Percentiles rank a stretch among this genome's conserved stretches.
Conservation (phyloP, 2,797 vertebrate species). For the Harpagifer antarcticus region DNA sequence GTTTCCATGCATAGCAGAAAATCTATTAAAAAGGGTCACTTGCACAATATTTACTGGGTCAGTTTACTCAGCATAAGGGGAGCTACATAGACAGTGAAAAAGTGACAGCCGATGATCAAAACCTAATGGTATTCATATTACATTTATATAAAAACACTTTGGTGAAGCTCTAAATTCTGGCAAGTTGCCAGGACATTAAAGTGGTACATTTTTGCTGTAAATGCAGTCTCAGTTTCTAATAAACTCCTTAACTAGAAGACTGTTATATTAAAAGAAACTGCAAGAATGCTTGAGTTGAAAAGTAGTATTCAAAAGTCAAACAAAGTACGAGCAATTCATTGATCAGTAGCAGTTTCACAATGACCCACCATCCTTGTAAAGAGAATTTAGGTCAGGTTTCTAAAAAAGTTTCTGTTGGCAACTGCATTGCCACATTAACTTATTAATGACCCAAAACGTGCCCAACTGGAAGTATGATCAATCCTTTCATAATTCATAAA, state of each 20-base stretch:
- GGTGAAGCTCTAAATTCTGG: background rate
- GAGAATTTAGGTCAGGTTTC: background rate
- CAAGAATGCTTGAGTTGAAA: background rate
- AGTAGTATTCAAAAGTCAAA: background rate
- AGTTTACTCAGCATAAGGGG: background rate
- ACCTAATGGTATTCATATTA: background rate
- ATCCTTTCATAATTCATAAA: constrained; percentile 17
- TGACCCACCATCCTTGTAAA: background rate
- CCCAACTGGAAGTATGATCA: background rate
- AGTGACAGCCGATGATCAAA: background rate
- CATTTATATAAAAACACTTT: background rate
- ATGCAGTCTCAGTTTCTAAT: background rate
- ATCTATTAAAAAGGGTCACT: background rate
- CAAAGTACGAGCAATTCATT: background rate
- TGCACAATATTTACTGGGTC: background rate
- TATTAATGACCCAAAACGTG: constrained; percentile 5
- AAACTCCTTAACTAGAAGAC: background rate
- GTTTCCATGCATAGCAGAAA: background rate
- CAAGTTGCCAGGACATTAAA: no score
- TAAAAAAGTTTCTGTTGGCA: background rate
- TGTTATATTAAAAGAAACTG: background rate
- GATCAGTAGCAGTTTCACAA: background rate
- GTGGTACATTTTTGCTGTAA: background rate
- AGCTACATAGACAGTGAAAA: background rate
- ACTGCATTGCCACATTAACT: background rate